These are phyloP conservation scores for Sebastes elongatus DNA, from an alignment of 2,797 vertebrate genomes.

Conservation along the genomic window DNA sequence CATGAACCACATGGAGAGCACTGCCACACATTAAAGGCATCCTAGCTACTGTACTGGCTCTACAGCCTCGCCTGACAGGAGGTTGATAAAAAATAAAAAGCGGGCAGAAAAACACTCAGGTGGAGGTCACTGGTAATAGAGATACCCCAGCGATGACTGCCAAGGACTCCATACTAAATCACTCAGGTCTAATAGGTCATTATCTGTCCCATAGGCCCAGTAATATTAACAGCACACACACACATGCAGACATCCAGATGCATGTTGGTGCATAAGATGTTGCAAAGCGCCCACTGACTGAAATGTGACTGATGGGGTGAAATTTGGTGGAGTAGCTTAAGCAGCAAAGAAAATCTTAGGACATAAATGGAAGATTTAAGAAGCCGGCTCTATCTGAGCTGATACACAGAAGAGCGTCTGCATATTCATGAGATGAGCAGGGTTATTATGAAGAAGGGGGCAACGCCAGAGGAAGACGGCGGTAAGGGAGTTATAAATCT, in stretches of 20 bases:
- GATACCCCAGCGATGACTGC: constrained; percentile 9
- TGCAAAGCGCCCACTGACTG: constrained; percentile 15
- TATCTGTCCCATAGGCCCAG: constrained; percentile 31
- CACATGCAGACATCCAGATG: background rate
- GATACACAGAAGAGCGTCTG: constrained; percentile 36
- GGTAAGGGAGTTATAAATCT: constrained; percentile 33
- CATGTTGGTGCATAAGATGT: background rate
- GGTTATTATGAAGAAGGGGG: constrained; percentile 47
- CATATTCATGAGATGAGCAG: constrained; percentile 66
- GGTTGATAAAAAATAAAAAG: background rate
- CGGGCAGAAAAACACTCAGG: background rate
- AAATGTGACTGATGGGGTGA: constrained; percentile 39
- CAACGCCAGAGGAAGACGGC: constrained; percentile 8
- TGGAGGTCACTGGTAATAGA: constrained; percentile 29
- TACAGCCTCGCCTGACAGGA: background rate
- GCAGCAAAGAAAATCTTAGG: constrained; percentile 24
- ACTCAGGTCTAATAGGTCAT: constrained; percentile 40
- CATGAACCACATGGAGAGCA: background rate
- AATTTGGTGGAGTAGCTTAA: constrained; percentile 34
- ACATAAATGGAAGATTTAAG: constrained; percentile 50
- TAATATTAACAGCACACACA: constrained; percentile 19
- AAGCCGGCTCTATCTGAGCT: constrained; percentile 36
- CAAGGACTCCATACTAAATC: constrained; percentile 37
- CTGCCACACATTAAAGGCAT: background rate
- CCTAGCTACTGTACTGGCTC: background rate